Conservation (phyloP, 1,140 invertebrate species). For the Harpegnathos saltator region DNA sequence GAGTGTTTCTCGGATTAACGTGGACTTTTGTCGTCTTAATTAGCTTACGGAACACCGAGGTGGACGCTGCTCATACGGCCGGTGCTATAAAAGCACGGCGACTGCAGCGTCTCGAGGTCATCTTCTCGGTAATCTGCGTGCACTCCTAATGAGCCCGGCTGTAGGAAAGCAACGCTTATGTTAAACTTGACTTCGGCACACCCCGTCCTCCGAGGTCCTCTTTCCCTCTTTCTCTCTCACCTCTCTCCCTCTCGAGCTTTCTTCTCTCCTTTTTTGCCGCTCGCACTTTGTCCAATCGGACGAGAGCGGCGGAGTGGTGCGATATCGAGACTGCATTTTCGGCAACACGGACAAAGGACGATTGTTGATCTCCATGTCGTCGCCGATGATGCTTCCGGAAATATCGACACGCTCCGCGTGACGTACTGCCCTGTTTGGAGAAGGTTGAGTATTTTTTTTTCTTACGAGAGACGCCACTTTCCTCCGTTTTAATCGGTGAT, state of each 20-base stretch:
- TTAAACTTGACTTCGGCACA: constrained; percentile 73
- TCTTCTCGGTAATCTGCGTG: constrained; percentile 77
- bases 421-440: constrained; percentile 54
- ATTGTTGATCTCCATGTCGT: constrained; percentile 63
- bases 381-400: constrained; percentile 48
- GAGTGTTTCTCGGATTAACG: constrained; percentile 77
- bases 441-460: constrained; percentile 1
- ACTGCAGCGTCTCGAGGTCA: constrained; percentile 74
- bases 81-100: constrained; percentile 64
- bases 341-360: constrained; percentile 68
- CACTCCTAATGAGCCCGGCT: constrained; percentile 76
- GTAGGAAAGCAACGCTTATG: constrained; percentile 75
- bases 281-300: constrained; percentile 36
- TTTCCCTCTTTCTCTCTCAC: constrained; percentile 35
- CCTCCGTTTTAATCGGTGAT: too few relatives aligned
- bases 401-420: constrained; percentile 26
- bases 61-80: constrained; percentile 67
- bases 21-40: constrained; percentile 78
- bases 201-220: constrained; percentile 59
- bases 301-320: constrained; percentile 35
- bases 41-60: constrained; percentile 73
- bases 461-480: neutral
- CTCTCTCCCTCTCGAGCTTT: constrained; percentile 21
- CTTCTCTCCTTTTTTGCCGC: constrained; percentile 47
- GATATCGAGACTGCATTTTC: constrained; percentile 73